phyloP scores from a whole-genome alignment of 2,113 vertebrate genomes.

The Psittacus erithacus region DNA sequence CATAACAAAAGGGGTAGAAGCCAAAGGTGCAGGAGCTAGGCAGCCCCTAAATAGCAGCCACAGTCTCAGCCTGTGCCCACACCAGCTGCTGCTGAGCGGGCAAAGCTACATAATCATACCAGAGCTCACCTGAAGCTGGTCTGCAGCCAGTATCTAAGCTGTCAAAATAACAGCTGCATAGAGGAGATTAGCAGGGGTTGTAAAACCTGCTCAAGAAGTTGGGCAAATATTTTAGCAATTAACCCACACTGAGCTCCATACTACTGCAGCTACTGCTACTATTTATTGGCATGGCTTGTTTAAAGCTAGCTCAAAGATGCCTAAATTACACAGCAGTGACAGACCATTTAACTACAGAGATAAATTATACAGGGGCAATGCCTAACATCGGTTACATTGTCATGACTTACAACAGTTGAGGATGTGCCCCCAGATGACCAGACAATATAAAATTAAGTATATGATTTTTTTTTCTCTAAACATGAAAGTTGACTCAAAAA shows the following conservation, averaged over 20 bases:
- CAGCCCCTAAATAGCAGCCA: background rate
- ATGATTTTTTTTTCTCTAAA: background rate
- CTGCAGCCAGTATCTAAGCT: slow-evolving; percentile 21
- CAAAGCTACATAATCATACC: background rate
- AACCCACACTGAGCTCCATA: background rate
- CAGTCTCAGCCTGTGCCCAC: background rate
- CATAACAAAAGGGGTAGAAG: too few relatives aligned
- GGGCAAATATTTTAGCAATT: slow-evolving; percentile 61
- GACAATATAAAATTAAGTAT: background rate
- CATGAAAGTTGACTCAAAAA: background rate
- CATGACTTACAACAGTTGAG: slow-evolving; percentile 37
- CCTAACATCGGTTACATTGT: background rate
- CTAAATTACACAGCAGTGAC: slow-evolving; percentile 2
- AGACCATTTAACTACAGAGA: background rate
- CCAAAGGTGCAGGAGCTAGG: fast-evolving
- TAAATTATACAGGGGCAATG: slow-evolving; percentile 5
- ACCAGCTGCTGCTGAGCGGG: background rate
- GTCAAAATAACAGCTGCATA: slow-evolving; percentile 54
- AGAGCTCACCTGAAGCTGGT: slow-evolving; percentile 41
- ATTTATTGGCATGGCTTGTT: background rate
- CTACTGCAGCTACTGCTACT: background rate
- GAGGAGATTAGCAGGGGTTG: slow-evolving; percentile 46
- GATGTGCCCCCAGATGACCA: slow-evolving; percentile 19
- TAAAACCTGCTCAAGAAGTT: slow-evolving; percentile 62
- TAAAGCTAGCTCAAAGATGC: background rate